phyloP scores from a whole-genome alignment of 92 coral and sea anemone genomes.

The Plumapathes pennacea region DNA sequence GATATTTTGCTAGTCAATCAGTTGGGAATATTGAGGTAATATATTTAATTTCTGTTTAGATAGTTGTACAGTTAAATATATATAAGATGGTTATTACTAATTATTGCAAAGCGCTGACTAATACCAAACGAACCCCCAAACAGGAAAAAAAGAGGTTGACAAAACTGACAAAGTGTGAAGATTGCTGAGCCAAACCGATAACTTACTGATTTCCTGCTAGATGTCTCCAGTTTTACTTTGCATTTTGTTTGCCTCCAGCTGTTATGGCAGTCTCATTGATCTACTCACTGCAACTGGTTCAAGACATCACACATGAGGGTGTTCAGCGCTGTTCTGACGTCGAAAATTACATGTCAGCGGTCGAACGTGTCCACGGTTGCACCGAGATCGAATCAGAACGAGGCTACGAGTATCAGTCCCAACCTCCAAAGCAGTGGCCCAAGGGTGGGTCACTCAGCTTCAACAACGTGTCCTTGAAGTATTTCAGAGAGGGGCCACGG shows the following conservation, averaged over 20 bases:
- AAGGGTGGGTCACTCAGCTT: conserved; percentile 63
- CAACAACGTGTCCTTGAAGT: conserved; percentile 57
- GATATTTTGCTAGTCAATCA: too few species aligned
- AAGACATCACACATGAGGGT: conserved; percentile 73
- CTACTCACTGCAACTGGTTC: conserved; percentile 70
- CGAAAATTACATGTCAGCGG: conserved; percentile 77
- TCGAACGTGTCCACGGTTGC: conserved; percentile 59
- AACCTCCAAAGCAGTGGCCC: conserved; percentile 86
- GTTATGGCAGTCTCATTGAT: conserved; percentile 64
- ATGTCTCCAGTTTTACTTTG: too few species aligned
- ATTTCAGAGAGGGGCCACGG: conserved; percentile 44
- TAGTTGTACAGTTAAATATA: too few species aligned
- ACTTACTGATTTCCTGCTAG: too few species aligned
- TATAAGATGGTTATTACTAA: too few species aligned
- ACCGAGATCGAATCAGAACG: conserved; percentile 69
- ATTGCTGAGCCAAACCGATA: too few species aligned
- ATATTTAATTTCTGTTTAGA: too few species aligned
- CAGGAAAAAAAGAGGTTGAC: too few species aligned
- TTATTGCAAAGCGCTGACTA: too few species aligned
- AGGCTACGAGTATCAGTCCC: conserved; percentile 67
- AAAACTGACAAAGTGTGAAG: too few species aligned
- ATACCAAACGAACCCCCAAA: too few species aligned
- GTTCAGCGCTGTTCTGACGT: conserved; percentile 71
- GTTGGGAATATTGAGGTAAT: too few species aligned
- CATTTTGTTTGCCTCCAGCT: conserved; percentile 23